phyloP scores from a whole-genome alignment of 2,113 vertebrate species.

The Sylvietta virens region DNA sequence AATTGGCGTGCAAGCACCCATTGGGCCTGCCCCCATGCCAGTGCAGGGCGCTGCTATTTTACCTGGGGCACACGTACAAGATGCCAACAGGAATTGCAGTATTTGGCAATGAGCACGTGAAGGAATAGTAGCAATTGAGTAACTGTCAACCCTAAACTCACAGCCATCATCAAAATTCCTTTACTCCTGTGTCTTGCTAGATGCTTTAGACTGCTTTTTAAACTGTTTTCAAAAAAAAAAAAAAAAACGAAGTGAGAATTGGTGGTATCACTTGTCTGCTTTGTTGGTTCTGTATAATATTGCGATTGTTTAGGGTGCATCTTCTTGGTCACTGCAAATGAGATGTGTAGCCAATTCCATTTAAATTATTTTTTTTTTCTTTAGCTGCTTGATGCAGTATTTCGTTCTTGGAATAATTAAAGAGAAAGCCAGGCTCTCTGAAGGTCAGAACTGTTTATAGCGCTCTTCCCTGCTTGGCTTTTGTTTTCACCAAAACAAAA shows the following conservation, averaged over 20 bases:
- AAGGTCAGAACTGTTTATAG: slow-evolving; percentile 29
- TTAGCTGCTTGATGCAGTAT: neutral
- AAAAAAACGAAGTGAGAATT: neutral
- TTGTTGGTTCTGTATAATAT: neutral
- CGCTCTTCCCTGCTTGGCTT: neutral
- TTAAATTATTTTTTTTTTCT: neutral
- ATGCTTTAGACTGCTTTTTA: neutral
- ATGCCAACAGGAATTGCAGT: neutral
- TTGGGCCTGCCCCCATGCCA: fast-evolving
- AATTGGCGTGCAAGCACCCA: fast-evolving
- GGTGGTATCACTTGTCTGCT: neutral
- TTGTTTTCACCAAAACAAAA: neutral
- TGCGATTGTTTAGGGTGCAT: neutral
- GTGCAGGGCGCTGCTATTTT: neutral
- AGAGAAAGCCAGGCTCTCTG: neutral
- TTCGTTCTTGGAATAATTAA: neutral
- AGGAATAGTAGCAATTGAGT: neutral
- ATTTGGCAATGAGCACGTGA: neutral
- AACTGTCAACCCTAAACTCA: neutral
- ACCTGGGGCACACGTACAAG: neutral
- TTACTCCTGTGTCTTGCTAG: neutral
- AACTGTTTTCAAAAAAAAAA: neutral
- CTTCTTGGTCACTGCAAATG: neutral
- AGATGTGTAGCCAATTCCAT: neutral
- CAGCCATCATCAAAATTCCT: neutral